Conservation (phyloP, 2,888 invertebrate genomes). For the Trachelus iudaicus region DNA sequence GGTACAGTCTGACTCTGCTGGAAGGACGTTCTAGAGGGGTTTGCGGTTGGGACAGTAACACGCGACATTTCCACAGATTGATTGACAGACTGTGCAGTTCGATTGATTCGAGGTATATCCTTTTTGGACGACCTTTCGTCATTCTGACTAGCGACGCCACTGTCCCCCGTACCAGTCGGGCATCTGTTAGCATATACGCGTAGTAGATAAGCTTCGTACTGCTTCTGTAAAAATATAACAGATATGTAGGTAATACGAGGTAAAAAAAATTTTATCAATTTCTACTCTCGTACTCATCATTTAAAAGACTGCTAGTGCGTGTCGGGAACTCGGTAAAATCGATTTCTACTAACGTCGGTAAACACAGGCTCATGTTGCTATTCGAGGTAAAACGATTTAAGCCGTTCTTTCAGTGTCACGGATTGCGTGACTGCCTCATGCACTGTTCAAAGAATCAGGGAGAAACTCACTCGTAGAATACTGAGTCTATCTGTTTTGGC, state of each 20-base stretch:
- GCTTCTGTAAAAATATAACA: conserved; percentile 46
- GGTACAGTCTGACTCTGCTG: neutral
- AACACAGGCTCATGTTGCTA: neutral
- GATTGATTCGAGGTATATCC: neutral
- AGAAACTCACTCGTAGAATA: conserved; percentile 66
- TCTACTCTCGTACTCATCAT: neutral
- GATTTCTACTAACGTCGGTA: neutral
- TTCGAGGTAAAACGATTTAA: neutral
- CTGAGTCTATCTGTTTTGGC: conserved; percentile 72
- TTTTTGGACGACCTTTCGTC: conserved; percentile 30
- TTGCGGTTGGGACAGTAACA: neutral
- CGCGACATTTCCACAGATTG: neutral
- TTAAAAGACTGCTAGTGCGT: neutral
- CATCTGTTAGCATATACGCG: conserved; percentile 37
- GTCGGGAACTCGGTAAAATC: neutral
- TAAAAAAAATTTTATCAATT: neutral
- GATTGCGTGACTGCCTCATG: neutral
- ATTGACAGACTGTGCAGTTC: neutral
- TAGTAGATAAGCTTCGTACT: conserved; percentile 51
- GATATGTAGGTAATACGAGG: neutral
- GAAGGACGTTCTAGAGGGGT: neutral
- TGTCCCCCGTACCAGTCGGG: conserved; percentile 43
- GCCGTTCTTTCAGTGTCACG: neutral
- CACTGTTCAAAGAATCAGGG: neutral
- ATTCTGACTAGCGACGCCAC: conserved; percentile 48